Evolutionary conservation across 2,888 invertebrate species (phyloP).

Genomic region (Chalcis sispes): DNA sequence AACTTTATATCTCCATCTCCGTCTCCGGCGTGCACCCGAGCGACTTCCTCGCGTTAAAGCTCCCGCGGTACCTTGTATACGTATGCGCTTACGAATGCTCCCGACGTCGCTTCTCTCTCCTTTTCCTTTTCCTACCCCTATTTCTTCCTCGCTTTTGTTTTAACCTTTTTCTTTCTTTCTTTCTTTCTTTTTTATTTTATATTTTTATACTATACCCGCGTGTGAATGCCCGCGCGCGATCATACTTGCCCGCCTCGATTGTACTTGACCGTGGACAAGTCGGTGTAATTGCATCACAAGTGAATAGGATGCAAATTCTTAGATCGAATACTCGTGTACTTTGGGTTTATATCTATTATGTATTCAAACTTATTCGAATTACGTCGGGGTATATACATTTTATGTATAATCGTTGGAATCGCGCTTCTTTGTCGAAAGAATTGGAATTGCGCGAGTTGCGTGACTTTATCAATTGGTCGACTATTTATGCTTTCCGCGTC

Average conservation of each 20-base stretch:
- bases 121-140: background rate
- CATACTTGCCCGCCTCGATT: conserved; percentile 60
- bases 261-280: conserved; percentile 59
- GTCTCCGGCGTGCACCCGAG: no score
- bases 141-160: background rate
- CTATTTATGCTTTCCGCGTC: background rate
- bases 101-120: background rate
- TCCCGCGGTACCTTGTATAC: background rate
- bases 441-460: no score
- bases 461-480: conserved; percentile 18
- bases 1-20: background rate
- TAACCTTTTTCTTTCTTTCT: background rate
- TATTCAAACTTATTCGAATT: no score
- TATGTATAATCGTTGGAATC: no score
- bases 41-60: no score
- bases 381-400: no score
- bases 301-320: conserved; percentile 17
- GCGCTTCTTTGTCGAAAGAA: no score
- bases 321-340: no score
- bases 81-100: background rate
- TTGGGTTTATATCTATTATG: no score
- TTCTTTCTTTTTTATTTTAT: background rate
- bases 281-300: conserved; percentile 45
- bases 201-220: no score
- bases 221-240: conserved; percentile 20